phyloP scores from a whole-genome alignment of 2,797 vertebrate genomes.

The Malurus splendens region DNA sequence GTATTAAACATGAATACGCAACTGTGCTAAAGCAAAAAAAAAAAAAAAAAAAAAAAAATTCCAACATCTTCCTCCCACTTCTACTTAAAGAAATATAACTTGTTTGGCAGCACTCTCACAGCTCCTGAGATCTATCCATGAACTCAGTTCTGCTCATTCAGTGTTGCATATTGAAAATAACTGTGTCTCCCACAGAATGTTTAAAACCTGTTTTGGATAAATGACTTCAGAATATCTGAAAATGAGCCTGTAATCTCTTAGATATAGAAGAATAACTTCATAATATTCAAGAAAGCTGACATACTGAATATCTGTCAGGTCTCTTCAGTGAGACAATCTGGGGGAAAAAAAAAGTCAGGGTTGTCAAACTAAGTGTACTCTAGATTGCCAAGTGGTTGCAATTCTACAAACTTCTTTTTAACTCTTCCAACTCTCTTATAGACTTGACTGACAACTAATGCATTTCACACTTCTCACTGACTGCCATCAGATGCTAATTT shows the following conservation, averaged over 20 bases:
- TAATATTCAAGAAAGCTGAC: background rate
- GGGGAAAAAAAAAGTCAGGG: background rate
- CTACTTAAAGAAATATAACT: background rate
- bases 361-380: background rate
- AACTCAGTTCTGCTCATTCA: background rate
- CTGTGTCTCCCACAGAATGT: background rate
- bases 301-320: background rate
- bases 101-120: background rate
- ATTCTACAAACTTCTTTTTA: background rate
- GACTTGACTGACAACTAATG: background rate
- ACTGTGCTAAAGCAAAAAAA: background rate
- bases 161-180: background rate
- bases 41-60: accelerated
- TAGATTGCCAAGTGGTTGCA: background rate
- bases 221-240: background rate
- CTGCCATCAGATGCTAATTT: background rate
- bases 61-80: too few species aligned
- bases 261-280: background rate
- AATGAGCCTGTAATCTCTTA: background rate
- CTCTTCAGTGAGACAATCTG: background rate
- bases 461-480: background rate
- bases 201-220: background rate
- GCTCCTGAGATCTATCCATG: background rate
- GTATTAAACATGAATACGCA: background rate
- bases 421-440: background rate